A percentile compares a stretch with the other conserved stretches of the same genome.
Evolutionary conservation across 2,797 vertebrate genomes (phyloP).

Genomic region (Ctenopoma kingsleyae): DNA sequence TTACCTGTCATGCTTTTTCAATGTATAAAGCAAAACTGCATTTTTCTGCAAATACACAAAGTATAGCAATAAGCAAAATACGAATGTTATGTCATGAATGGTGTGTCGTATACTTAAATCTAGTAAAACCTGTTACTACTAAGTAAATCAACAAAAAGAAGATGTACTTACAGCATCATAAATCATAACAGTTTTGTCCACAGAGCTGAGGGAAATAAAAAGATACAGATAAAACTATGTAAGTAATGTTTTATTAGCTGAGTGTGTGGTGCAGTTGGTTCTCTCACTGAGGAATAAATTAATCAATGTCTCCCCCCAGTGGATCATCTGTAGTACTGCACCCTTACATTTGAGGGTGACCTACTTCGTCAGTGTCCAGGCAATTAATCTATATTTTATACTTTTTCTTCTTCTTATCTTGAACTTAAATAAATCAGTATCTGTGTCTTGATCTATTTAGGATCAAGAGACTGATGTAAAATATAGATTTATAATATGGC

Average conservation of each 20-base stretch:
- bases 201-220: constrained; percentile 72
- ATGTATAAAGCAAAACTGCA: constrained; percentile 87
- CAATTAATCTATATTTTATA: constrained; percentile 43
- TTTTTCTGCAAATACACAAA: constrained; percentile 83
- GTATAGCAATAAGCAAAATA: constrained; percentile 4
- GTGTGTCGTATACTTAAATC: background rate
- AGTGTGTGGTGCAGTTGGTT: background rate
- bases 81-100: background rate
- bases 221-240: background rate
- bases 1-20: constrained; percentile 93
- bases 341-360: background rate
- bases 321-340: constrained; percentile 39
- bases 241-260: background rate
- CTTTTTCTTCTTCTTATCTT: constrained; percentile 17
- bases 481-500: constrained; percentile 2
- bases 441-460: constrained; percentile 16
- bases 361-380: constrained; percentile 13
- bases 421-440: constrained; percentile 42
- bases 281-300: constrained; percentile 18
- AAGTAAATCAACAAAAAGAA: background rate
- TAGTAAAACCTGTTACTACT: background rate
- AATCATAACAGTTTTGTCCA: constrained; percentile 84
- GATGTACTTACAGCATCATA: constrained; percentile 83
- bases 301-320: constrained; percentile 68
- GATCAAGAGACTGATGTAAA: constrained; percentile 32